These are phyloP conservation scores for Neostethus bicornis DNA, from an alignment of 2,797 vertebrate species.

Conservation along the genomic window DNA sequence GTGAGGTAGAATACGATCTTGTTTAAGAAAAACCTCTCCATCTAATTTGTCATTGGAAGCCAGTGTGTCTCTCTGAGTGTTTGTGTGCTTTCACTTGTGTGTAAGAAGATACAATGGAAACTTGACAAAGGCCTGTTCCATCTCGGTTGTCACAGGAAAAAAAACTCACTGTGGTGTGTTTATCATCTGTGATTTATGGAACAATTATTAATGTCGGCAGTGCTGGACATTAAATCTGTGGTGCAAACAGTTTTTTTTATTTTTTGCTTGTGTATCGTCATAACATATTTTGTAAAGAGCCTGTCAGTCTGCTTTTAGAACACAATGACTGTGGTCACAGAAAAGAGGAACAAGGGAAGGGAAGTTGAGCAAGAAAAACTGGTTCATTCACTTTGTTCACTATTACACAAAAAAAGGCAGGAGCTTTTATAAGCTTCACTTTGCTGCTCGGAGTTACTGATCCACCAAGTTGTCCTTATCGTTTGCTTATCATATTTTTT, in stretches of 20 bases:
- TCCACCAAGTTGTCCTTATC: conserved; percentile 47
- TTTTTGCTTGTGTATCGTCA: conserved; percentile 3
- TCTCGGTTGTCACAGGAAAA: conserved; percentile 46
- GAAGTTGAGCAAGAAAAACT: conserved; percentile 47
- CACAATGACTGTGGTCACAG: conserved; percentile 4
- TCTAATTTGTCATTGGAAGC: conserved; percentile 49
- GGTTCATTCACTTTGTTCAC: conserved; percentile 30
- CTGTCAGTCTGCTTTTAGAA: conserved; percentile 31
- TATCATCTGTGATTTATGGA: neutral
- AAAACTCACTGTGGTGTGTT: neutral
- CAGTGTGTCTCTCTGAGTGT: conserved; percentile 11
- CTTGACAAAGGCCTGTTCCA: conserved; percentile 42
- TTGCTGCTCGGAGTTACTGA: conserved; percentile 15
- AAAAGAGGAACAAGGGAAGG: conserved; percentile 30
- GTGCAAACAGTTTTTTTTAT: neutral
- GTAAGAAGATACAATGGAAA: conserved; percentile 67
- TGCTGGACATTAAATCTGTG: neutral
- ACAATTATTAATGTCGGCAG: neutral
- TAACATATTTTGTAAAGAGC: neutral
- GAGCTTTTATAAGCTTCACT: conserved; percentile 32
- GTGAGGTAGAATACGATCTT: conserved; percentile 25
- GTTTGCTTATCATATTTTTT: conserved; percentile 37
- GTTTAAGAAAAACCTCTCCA: conserved; percentile 26
- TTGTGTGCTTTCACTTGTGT: conserved; percentile 55
- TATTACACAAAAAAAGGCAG: conserved; percentile 35